Evolutionary conservation across 2,113 vertebrate species (phyloP).

Genomic region (Centropristis striata): DNA sequence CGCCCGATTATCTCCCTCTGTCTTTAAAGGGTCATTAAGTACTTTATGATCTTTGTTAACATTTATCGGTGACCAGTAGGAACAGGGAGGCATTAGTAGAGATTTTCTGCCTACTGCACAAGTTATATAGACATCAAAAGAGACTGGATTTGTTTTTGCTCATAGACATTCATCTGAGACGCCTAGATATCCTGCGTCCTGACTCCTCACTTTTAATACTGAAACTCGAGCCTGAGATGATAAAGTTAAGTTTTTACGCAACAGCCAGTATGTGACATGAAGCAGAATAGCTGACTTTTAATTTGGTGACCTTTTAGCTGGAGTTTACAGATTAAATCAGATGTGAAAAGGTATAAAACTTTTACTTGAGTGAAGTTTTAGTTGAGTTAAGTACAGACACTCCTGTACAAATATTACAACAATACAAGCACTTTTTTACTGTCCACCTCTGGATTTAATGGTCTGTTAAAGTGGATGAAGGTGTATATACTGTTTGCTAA

Average conservation of each 20-base stretch:
- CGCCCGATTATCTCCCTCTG: constrained; percentile 34
- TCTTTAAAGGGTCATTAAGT: constrained; percentile 55
- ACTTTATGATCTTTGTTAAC: constrained; percentile 26
- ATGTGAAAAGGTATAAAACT: no score
- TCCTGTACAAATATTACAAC: no score
- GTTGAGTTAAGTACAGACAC: no score
- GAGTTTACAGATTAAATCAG: no score
- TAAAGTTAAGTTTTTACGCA: background rate
- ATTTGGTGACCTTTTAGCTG: no score
- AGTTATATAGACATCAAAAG: constrained; percentile 8
- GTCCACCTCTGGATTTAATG: no score
- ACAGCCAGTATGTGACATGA: no score
- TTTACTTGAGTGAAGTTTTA: no score
- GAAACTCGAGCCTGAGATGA: background rate
- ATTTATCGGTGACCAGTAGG: constrained; percentile 33
- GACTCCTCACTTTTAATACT: background rate
- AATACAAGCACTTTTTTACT: no score
- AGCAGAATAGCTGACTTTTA: no score
- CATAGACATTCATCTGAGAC: background rate
- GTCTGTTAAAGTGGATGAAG: no score
- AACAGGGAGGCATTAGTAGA: constrained; percentile 2
- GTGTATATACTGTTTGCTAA: no score
- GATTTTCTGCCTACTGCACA: constrained; percentile 43
- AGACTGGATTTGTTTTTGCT: background rate
- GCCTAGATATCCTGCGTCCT: background rate